phyloP scores from a whole-genome alignment of 2,113 vertebrate species.

The Phalacrocorax aristotelis region DNA sequence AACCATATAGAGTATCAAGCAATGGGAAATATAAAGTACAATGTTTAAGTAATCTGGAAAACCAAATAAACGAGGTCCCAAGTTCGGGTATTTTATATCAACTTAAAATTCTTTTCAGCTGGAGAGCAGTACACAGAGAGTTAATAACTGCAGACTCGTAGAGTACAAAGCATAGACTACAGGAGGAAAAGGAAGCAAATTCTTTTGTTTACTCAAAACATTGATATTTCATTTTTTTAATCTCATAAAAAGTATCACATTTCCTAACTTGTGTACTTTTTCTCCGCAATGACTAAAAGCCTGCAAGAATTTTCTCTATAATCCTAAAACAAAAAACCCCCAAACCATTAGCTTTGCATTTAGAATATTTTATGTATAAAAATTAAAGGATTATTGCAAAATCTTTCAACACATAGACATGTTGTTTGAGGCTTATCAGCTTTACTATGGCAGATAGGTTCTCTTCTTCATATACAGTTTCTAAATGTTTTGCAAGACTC shows the following conservation, averaged over 20 bases:
- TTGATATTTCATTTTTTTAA: not conserved
- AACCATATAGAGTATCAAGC: not conserved
- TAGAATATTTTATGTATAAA: not conserved
- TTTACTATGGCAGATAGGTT: not conserved
- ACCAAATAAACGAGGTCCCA: not conserved
- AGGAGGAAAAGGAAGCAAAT: not conserved
- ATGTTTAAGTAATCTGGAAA: not conserved
- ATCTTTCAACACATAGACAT: not conserved
- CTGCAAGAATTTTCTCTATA: not conserved
- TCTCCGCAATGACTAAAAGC: not conserved
- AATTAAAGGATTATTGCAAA: conserved; percentile 31
- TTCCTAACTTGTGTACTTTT: not conserved
- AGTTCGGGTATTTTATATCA: not conserved
- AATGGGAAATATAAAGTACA: not conserved
- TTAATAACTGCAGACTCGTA: not conserved
- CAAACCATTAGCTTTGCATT: not conserved
- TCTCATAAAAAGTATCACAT: not conserved
- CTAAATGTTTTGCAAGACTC: conserved; percentile 25
- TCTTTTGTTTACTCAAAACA: not conserved
- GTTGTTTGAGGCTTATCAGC: conserved; percentile 10
- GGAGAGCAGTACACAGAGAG: not conserved
- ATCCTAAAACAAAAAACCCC: not conserved
- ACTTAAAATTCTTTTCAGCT: not conserved
- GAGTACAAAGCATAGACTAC: not conserved
- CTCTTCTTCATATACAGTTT: not conserved